These are phyloP conservation scores for Epizoanthus rinbou DNA, from an alignment of 92 coral and sea anemone genomes.

Conservation along the genomic window DNA sequence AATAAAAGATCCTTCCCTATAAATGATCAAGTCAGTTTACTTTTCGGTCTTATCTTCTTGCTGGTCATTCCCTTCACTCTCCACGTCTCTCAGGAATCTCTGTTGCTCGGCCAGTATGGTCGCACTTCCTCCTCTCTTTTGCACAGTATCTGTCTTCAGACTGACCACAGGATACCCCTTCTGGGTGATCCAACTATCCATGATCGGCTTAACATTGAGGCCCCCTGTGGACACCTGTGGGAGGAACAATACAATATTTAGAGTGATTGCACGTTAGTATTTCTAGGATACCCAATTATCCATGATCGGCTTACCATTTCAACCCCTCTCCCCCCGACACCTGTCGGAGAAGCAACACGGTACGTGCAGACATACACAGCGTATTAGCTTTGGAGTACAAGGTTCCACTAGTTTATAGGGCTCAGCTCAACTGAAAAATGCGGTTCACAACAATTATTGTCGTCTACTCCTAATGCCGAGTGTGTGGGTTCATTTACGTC, in stretches of 20 bases:
- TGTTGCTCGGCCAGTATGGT: slow-evolving; percentile 68
- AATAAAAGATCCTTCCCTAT: too few species aligned
- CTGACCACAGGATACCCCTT: slow-evolving; percentile 96
- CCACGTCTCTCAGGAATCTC: slow-evolving; percentile 84
- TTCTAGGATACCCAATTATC: slow-evolving; percentile 92
- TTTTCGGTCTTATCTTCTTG: slow-evolving; percentile 67
- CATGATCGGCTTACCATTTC: slow-evolving; percentile 72
- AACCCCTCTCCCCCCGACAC: slow-evolving; percentile 13
- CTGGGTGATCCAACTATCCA: slow-evolving; percentile 98
- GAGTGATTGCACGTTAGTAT: slow-evolving; percentile 87
- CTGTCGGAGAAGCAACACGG: slow-evolving; percentile 18
- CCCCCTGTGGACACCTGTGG: slow-evolving; percentile 65
- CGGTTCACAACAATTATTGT: too few species aligned
- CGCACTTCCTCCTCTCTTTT: slow-evolving; percentile 51
- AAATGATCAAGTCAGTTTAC: slow-evolving; percentile 29
- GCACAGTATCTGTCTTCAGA: slow-evolving; percentile 47
- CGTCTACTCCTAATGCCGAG: too few species aligned
- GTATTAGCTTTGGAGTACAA: too few species aligned
- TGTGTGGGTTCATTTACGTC: too few species aligned
- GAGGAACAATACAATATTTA: neutral
- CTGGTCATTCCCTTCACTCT: slow-evolving; percentile 33
- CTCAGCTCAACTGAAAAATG: too few species aligned
- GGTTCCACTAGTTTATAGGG: too few species aligned
- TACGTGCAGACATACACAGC: too few species aligned
- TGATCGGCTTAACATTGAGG: slow-evolving; percentile 91